Evolutionary conservation across 2,113 vertebrate genomes (phyloP).

Genomic region (Toxotes jaculatrix): DNA sequence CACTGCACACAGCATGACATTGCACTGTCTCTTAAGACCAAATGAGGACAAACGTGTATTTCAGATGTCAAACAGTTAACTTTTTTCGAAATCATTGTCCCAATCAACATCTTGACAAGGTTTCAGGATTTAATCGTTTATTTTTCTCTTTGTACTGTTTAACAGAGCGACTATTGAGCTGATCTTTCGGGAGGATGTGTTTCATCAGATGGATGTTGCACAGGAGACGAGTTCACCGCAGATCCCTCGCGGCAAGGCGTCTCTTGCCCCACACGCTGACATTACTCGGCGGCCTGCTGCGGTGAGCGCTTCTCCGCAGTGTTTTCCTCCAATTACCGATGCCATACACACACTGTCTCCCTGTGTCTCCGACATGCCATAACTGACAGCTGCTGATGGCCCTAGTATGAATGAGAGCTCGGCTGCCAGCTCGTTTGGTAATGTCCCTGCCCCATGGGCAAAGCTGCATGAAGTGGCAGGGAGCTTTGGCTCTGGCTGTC

Average conservation of each 20-base stretch:
- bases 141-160: neutral
- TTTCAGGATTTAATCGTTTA: neutral
- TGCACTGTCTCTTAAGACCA: neutral
- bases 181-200: neutral
- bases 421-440: slow-evolving; percentile 46
- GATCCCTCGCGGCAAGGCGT: slow-evolving; percentile 60
- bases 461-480: slow-evolving; percentile 58
- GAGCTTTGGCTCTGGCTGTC: slow-evolving; percentile 23
- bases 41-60: neutral
- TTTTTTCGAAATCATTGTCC: neutral
- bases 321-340: slow-evolving; percentile 23
- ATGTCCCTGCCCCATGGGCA: slow-evolving; percentile 61
- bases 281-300: slow-evolving; percentile 4
- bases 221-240: slow-evolving; percentile 54
- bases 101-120: neutral
- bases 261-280: slow-evolving; percentile 51
- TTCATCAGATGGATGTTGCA: neutral
- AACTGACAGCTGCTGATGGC: slow-evolving; percentile 60
- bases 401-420: slow-evolving; percentile 35
- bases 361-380: slow-evolving; percentile 34
- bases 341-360: slow-evolving; percentile 8
- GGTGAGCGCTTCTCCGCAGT: slow-evolving; percentile 41
- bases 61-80: neutral
- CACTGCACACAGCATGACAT: neutral
- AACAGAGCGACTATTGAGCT: neutral